Evolutionary conservation across 2,113 vertebrate species (phyloP).

Genomic region (Gallinago jamesoni): DNA sequence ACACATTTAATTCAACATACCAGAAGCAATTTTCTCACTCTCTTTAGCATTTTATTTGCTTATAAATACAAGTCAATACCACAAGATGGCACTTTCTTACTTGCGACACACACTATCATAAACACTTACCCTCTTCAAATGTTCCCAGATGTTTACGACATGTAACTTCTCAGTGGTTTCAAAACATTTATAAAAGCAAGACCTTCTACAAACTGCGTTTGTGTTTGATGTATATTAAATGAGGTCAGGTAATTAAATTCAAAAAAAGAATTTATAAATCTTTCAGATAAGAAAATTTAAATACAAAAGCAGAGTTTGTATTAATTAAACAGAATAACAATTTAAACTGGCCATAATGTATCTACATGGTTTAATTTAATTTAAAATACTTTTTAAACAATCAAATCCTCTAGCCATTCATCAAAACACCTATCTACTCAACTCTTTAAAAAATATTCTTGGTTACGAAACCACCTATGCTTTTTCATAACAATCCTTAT

Average conservation of each 20-base stretch:
- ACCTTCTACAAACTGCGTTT: slow-evolving; percentile 74
- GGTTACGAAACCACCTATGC: slow-evolving; percentile 56
- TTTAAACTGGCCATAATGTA: slow-evolving; percentile 65
- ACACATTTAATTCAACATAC: slow-evolving; percentile 53
- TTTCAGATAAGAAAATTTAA: slow-evolving; percentile 82
- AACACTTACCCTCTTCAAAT: slow-evolving; percentile 76
- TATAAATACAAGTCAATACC: slow-evolving; percentile 83
- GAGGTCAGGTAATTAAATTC: slow-evolving; percentile 80
- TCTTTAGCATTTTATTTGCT: slow-evolving; percentile 81
- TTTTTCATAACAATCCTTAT: slow-evolving; percentile 51
- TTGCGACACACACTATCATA: slow-evolving; percentile 75
- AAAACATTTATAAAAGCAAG: slow-evolving; percentile 81
- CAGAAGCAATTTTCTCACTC: slow-evolving; percentile 55
- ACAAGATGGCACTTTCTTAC: slow-evolving; percentile 83
- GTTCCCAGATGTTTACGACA: slow-evolving; percentile 67
- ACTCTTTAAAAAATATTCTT: slow-evolving; percentile 51
- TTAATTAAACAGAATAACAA: slow-evolving; percentile 77
- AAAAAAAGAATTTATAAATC: slow-evolving; percentile 83
- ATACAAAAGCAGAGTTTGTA: slow-evolving; percentile 81
- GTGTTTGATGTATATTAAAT: slow-evolving; percentile 78
- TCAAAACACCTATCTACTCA: slow-evolving; percentile 52
- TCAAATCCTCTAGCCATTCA: slow-evolving; percentile 62
- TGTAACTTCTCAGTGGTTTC: slow-evolving; percentile 53
- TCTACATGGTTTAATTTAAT: slow-evolving; percentile 71
- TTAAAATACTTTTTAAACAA: slow-evolving; percentile 71